Evolutionary conservation across 2,888 invertebrate species (phyloP).

Genomic region (Stratiomys singularior): DNA sequence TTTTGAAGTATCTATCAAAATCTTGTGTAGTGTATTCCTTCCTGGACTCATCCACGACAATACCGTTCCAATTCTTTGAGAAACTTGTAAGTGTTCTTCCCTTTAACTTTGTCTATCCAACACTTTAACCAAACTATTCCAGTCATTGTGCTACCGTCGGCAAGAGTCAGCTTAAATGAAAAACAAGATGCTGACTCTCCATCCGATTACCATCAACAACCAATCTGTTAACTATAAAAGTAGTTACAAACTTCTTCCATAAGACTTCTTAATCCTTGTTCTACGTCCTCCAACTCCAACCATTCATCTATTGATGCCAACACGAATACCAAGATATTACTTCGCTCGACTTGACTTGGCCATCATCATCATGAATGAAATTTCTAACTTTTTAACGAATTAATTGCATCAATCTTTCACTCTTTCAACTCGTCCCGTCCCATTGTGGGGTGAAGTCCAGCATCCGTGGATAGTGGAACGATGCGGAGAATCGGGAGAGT

Average conservation of each 20-base stretch:
- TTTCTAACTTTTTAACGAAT: conserved; percentile 39
- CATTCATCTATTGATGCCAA: not conserved
- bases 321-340: not conserved
- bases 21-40: too few species aligned
- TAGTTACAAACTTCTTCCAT: conserved; percentile 4
- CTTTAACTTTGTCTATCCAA: too few species aligned
- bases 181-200: conserved; percentile 16
- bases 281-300: not conserved
- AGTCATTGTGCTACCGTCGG: too few species aligned
- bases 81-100: too few species aligned
- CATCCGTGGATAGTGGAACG: too few species aligned
- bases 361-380: conserved; percentile 20
- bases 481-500: too few species aligned
- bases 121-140: too few species aligned
- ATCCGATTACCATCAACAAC: conserved; percentile 27
- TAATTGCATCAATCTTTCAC: conserved; percentile 39
- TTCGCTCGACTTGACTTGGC: not conserved
- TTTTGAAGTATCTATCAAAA: too few species aligned
- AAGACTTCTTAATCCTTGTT: not conserved
- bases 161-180: not conserved
- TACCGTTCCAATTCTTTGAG: too few species aligned
- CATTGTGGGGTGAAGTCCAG: not conserved
- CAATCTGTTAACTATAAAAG: conserved; percentile 28
- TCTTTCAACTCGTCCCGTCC: not conserved
- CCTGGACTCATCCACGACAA: too few species aligned